Base-by-base conservation (phyloP, 2,888 invertebrate species). In the Anarsia innoxiella region DNA sequence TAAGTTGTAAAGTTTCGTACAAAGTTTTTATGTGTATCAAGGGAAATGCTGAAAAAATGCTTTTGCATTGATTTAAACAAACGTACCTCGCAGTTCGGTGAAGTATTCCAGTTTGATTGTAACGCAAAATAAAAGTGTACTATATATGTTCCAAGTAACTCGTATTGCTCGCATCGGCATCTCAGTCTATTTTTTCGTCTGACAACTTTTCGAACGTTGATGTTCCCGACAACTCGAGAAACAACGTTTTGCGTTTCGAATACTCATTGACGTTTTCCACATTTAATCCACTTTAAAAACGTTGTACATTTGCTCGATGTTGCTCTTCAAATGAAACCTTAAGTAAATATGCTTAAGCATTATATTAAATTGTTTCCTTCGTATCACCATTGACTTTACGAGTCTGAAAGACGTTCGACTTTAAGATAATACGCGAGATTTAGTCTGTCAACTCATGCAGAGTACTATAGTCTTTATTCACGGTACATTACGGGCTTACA, bases 1-100 rank as follows among this genome's bases (percentile, higher is more conserved):
- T 84, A 83, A 74, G 75, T 65, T 66, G 71, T 82, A 71, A 79
- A 80, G 67, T 73, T 74, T 61, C 49, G 59, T 57, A 64, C 59
- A 67, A 55, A 59, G 64, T 70, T 77, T 68, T 73, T 72, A 68
- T 67, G 58, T 57, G 58, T 56, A 65, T 65, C 65, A 58, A 57
- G 62, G 59, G 57, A 59, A 55, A 56, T 63, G 51, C 56, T 57
- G 51, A 56, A 62, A 58, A 57, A 62, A 46, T 50, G 44, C n/a
- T n/a, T n/a, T n/a, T n/a, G n/a, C n/a, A n/a, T n/a, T n/a, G n/a
- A n/a, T n/a, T n/a, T n/a, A n/a, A n/a, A n/a, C n/a, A n/a, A n/a
- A n/a, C n/a, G n/a, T n/a, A n/a, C n/a, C n/a, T n/a, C n/a, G n/a
- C n/a, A n/a, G n/a, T n/a, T n/a, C n/a, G n/a, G n/a, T n/a, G n/a